A percentile compares a stretch with the other conserved stretches of the same genome.
These are phyloP conservation scores for Mycogona germanica DNA, from an alignment of 2,888 invertebrate genomes.

Conservation along the genomic window DNA sequence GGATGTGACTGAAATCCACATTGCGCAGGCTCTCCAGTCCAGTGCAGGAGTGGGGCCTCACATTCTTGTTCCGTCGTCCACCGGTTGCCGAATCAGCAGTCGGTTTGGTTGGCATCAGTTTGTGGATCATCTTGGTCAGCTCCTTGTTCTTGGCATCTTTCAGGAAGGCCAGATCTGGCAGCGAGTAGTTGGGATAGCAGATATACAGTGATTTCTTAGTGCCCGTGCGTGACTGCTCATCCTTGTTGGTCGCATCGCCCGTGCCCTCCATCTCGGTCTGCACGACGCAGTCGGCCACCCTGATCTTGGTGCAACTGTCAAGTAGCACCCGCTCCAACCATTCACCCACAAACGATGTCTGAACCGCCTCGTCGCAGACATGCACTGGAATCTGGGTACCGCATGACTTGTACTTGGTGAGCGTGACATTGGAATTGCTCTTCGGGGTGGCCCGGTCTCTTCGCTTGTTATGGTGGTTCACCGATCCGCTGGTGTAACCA, in stretches of 20 bases:
- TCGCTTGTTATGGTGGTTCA: neutral
- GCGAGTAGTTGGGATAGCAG: conserved; percentile 77
- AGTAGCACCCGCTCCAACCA: conserved; percentile 8
- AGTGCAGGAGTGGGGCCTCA: conserved; percentile 59
- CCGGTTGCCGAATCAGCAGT: conserved; percentile 11
- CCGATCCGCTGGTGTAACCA: conserved; percentile 20
- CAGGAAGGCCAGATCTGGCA: conserved; percentile 78
- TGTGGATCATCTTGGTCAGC: conserved; percentile 14
- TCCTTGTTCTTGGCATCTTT: conserved; percentile 36
- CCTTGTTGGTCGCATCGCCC: neutral
- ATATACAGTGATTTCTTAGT: conserved; percentile 56
- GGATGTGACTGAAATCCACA: conserved; percentile 68
- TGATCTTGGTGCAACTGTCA: conserved; percentile 4
- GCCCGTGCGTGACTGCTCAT: conserved; percentile 1
- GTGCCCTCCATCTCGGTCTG: neutral
- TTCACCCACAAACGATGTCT: conserved; percentile 23
- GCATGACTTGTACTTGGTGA: conserved; percentile 22
- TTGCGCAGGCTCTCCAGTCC: conserved; percentile 43
- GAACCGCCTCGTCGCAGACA: conserved; percentile 26
- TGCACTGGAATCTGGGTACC: conserved; percentile 28
- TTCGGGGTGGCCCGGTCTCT: conserved; percentile 18
- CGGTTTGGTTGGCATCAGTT: conserved; percentile 5
- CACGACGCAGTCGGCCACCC: neutral
- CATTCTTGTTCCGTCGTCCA: conserved; percentile 17
- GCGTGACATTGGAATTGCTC: conserved; percentile 18